Conservation (phyloP, 2,888 invertebrate genomes). For the Aspidiotus destructor region DNA sequence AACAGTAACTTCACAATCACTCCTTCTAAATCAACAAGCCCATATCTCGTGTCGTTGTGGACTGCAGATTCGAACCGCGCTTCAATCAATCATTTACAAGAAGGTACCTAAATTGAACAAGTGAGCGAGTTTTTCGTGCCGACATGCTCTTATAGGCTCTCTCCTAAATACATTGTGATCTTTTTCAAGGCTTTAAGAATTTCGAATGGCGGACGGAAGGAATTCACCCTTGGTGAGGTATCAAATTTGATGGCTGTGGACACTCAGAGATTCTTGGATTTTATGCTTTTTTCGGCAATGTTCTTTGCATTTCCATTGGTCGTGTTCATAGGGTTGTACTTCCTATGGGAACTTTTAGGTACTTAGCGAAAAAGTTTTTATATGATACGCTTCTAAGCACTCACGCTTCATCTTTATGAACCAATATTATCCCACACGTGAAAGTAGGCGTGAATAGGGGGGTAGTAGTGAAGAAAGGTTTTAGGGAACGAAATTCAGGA, state of each 20-base stretch:
- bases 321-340: conserved; percentile 47
- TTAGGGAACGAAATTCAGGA: too few species aligned
- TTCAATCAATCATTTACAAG: conserved; percentile 49
- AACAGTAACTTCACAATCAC: conserved; percentile 46
- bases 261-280: conserved; percentile 45
- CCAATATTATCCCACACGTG: too few species aligned
- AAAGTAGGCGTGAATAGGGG: too few species aligned
- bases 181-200: conserved; percentile 40
- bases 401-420: too few species aligned
- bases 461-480: too few species aligned
- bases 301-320: conserved; percentile 48
- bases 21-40: conserved; percentile 50
- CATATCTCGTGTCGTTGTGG: conserved; percentile 48
- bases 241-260: conserved; percentile 48
- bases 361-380: background rate
- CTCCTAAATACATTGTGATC: too few species aligned
- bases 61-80: conserved; percentile 48
- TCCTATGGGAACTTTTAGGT: conserved; percentile 45
- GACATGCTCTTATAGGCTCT: too few species aligned
- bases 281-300: conserved; percentile 45
- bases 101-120: conserved; percentile 42
- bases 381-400: too few species aligned
- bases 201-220: conserved; percentile 42
- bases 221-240: conserved; percentile 46
- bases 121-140: too few species aligned